Evolutionary conservation across 2,113 vertebrate species (phyloP).

Genomic region (Conger conger): DNA sequence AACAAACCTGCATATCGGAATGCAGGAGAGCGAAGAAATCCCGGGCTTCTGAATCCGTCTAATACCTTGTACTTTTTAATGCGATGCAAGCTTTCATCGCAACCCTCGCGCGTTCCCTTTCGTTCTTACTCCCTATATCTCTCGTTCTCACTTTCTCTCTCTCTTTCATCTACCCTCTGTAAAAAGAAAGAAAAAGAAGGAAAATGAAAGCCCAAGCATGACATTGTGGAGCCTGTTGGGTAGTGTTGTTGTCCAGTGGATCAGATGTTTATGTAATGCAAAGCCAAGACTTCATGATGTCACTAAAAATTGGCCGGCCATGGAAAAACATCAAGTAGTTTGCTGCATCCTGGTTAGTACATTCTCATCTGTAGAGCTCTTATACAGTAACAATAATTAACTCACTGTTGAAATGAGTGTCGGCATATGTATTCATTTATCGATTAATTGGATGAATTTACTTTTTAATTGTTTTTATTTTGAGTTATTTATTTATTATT

Average conservation of each 20-base stretch:
- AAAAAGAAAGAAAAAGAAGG: background rate
- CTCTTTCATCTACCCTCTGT: background rate
- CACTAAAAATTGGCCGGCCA: too few species aligned
- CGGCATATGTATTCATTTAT: too few species aligned
- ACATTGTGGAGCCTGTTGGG: background rate
- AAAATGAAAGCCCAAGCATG: background rate
- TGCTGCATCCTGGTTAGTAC: too few species aligned
- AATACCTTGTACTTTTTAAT: conserved; percentile 53
- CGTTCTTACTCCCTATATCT: conserved; percentile 10
- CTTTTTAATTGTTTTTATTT: too few species aligned
- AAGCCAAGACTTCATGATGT: background rate
- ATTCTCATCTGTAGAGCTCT: background rate
- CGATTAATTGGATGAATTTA: too few species aligned
- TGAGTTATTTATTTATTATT: too few species aligned
- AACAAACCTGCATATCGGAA: conserved; percentile 77
- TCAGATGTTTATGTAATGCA: background rate
- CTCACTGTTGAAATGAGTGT: too few species aligned
- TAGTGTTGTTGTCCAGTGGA: background rate
- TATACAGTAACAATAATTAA: too few species aligned
- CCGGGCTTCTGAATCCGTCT: conserved; percentile 52
- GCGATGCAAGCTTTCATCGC: conserved; percentile 43
- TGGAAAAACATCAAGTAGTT: too few species aligned
- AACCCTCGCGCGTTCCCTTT: background rate
- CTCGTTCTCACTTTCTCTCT: background rate
- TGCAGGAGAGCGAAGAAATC: conserved; percentile 48